These are phyloP conservation scores for Pandemis corylana DNA, from an alignment of 2,888 invertebrate species.

Conservation along the genomic window DNA sequence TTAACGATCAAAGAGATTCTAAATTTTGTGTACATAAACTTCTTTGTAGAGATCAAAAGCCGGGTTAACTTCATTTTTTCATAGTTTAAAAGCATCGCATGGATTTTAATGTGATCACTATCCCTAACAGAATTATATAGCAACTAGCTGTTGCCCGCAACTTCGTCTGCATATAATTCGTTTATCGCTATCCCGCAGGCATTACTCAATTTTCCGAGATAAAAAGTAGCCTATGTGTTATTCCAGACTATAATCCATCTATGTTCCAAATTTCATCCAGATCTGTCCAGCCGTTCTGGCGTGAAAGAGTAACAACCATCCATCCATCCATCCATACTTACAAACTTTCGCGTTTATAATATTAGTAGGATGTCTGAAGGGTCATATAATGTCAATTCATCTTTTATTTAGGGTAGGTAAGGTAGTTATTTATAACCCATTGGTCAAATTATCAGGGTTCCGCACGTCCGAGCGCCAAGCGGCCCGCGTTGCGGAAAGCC, in stretches of 20 bases:
- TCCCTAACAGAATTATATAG: background rate
- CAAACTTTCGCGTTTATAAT: too few species aligned
- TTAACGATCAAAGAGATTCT: background rate
- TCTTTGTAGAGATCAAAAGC: background rate
- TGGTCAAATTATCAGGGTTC: slow-evolving; percentile 7
- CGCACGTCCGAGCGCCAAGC: slow-evolving; percentile 2
- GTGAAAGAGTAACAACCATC: too few species aligned
- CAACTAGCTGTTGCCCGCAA: too few species aligned
- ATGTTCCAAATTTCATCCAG: too few species aligned
- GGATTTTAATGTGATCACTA: background rate
- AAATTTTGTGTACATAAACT: background rate
- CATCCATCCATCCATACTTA: too few species aligned
- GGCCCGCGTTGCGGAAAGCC: slow-evolving; percentile 9
- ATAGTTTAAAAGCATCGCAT: background rate
- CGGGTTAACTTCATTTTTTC: background rate
- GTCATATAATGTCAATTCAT: background rate
- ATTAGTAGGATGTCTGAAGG: background rate
- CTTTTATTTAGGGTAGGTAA: background rate
- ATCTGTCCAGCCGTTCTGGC: too few species aligned
- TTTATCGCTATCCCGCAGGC: too few species aligned
- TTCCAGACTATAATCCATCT: too few species aligned
- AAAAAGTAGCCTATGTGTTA: too few species aligned
- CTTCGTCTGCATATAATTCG: too few species aligned
- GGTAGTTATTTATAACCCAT: slow-evolving; percentile 6
- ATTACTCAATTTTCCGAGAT: too few species aligned